Evolutionary conservation across 2,113 vertebrate genomes (phyloP).

Genomic region (Oncorhynchus kisutch): DNA sequence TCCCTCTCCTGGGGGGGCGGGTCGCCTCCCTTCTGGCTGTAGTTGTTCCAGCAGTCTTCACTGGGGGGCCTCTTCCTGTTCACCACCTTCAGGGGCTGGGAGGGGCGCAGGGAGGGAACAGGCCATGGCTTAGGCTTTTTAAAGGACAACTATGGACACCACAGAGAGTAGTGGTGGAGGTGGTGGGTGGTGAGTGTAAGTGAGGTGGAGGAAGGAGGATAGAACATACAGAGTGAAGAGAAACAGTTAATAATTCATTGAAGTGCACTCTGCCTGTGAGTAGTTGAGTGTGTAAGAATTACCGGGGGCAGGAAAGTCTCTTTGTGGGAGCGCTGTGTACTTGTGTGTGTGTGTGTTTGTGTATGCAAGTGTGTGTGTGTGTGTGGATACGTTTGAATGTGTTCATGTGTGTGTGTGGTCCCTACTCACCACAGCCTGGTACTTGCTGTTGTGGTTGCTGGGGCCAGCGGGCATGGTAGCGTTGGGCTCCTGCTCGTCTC

Average conservation of each 20-base stretch:
- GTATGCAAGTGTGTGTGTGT: neutral
- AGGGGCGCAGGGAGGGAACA: conserved; percentile 54
- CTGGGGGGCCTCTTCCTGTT: conserved; percentile 88
- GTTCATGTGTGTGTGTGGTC: neutral
- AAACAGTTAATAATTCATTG: neutral
- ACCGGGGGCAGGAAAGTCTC: neutral
- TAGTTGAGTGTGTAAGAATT: neutral
- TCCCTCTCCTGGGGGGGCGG: conserved; percentile 71
- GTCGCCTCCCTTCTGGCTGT: conserved; percentile 59
- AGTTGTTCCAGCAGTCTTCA: conserved; percentile 84
- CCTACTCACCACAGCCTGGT: conserved; percentile 87
- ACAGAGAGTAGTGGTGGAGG: neutral
- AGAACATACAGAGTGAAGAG: neutral
- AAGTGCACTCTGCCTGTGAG: neutral
- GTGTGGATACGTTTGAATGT: neutral
- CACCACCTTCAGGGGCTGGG: conserved; percentile 92
- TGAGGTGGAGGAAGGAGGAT: conserved; percentile 16
- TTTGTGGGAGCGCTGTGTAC: neutral
- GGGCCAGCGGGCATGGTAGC: conserved; percentile 66
- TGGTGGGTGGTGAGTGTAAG: neutral
- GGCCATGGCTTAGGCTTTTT: conserved; percentile 34
- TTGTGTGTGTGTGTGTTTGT: neutral
- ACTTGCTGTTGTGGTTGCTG: conserved; percentile 80
- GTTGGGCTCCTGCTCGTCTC: conserved; percentile 83
- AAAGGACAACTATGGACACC: conserved; percentile 49